These are phyloP conservation scores for Rattus rattus DNA, from an alignment of 2,113 vertebrate genomes.

Conservation along the genomic window DNA sequence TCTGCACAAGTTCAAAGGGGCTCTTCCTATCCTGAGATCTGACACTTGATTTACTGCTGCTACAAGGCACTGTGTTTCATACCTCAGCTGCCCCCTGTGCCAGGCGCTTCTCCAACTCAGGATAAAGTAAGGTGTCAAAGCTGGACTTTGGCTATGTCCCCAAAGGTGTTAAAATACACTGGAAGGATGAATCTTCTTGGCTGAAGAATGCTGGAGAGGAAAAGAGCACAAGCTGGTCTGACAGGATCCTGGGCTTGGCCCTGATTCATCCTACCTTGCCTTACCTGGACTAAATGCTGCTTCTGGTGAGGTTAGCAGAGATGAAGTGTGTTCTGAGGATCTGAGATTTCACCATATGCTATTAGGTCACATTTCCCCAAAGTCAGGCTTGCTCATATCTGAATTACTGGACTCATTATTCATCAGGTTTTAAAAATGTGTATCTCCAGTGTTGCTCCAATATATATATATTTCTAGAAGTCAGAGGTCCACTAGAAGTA, in stretches of 20 bases:
- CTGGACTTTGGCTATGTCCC: slow-evolving; percentile 57
- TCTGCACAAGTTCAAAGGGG: slow-evolving; percentile 66
- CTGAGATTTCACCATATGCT: slow-evolving; percentile 19
- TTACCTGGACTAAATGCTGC: slow-evolving; percentile 7
- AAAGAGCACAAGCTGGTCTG: slow-evolving; percentile 64
- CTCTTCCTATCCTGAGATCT: slow-evolving; percentile 2
- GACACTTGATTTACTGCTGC: slow-evolving; percentile 24
- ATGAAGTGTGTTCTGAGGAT: slow-evolving; percentile 23
- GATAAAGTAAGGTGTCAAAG: slow-evolving; percentile 61
- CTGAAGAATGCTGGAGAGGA: slow-evolving; percentile 30
- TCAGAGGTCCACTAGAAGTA: slow-evolving; percentile 20
- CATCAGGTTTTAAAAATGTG: slow-evolving; percentile 28
- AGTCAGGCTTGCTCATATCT: slow-evolving; percentile 43
- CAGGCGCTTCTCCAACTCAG: slow-evolving; percentile 43
- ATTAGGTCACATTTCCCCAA: slow-evolving; percentile 45
- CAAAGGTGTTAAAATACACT: slow-evolving; percentile 61
- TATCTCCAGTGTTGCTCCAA: neutral
- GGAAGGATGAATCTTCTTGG: slow-evolving; percentile 53
- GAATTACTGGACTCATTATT: slow-evolving; percentile 48
- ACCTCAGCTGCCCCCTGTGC: neutral
- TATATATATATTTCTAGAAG: neutral
- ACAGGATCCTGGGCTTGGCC: slow-evolving; percentile 46
- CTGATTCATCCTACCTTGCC: slow-evolving; percentile 41
- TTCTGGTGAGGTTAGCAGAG: neutral
- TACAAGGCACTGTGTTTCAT: slow-evolving; percentile 46